Evolutionary conservation across 1,140 invertebrate genomes (phyloP), one percentile per base, ranked within the genome.

Genomic region (Kradibia gibbosae): DNA sequence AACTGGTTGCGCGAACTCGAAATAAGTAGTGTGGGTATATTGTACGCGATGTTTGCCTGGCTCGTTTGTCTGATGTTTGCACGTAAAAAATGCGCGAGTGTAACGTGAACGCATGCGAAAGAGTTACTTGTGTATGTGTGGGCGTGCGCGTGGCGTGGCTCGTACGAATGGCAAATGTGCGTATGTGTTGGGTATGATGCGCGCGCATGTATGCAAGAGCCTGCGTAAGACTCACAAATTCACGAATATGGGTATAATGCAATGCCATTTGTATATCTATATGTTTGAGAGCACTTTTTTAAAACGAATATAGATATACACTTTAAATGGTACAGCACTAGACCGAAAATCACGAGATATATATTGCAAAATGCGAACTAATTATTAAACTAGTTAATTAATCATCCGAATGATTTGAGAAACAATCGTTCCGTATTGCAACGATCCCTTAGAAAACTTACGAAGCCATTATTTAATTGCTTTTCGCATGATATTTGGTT

Each of bases 231-330:
- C 34, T 62, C 74, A 72, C 70, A 48, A 53, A 11, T 74, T 36
- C 20, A 75, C 31, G 53, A 70, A 70, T 53, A 39, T 50, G 77
- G 62, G n/a, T 78, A 48, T 50, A 55, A 36, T 78, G 62, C 34
- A 55, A 34, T 78, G 57, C 57, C 55, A 55, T 36, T 73, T 45
- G 39, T 62, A 62, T 76, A 76, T 76, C 74, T 76, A 62, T 62
- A 48, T 70, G 3, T 70, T 4, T n/a, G n/a, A n/a, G n/a, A 48
- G 28, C 70, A 71, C 70, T 71, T 17, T 71, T 71, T 5, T 3
- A 71, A 17, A 71, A 28, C 10, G 42, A 42, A 17, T 76, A 34
- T 62, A 76, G 74, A 62, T 65, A 57, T 76, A 71, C 70, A 71
- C 39, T 67, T 39, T 39, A 22, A 67, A 67, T 39, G 62, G 62